Percentiles rank a stretch among this genome's conserved stretches.
Conservation (phyloP, 2,113 vertebrate genomes). For the Notarius lentiginosus region DNA sequence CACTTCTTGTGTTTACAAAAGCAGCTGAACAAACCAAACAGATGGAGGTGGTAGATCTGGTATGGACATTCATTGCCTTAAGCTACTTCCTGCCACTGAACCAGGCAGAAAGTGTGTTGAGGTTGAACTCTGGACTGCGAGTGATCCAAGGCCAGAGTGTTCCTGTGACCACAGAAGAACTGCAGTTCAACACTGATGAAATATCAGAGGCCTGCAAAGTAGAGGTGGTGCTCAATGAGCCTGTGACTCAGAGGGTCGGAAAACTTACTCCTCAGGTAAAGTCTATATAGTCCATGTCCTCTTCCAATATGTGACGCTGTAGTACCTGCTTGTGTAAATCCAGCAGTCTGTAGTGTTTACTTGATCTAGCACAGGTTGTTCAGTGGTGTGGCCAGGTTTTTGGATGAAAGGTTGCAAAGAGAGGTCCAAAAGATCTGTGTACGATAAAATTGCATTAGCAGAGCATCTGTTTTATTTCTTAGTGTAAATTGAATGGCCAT, state of each 20-base stretch:
- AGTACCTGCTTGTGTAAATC: not conserved
- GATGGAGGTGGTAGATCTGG: constrained; percentile 24
- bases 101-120: constrained; percentile 61
- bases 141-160: constrained; percentile 65
- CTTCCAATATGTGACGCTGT: not conserved
- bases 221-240: constrained; percentile 74
- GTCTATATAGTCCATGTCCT: not conserved
- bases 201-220: constrained; percentile 68
- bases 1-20: not conserved
- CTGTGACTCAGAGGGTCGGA: constrained; percentile 67
- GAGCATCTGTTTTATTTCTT: not conserved
- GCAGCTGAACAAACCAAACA: constrained; percentile 47
- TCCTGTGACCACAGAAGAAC: constrained; percentile 60
- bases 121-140: constrained; percentile 61
- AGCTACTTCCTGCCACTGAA: not conserved
- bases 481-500: no score
- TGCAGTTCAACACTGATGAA: constrained; percentile 58
- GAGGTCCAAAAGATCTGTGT: not conserved
- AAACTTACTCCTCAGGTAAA: constrained; percentile 64
- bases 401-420: not conserved
- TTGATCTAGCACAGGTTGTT: not conserved
- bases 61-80: constrained; percentile 37
- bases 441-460: not conserved
- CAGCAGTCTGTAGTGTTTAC: not conserved
- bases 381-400: not conserved